phyloP scores from a whole-genome alignment of 2,113 vertebrate genomes.

The Gymnorhina tibicen region DNA sequence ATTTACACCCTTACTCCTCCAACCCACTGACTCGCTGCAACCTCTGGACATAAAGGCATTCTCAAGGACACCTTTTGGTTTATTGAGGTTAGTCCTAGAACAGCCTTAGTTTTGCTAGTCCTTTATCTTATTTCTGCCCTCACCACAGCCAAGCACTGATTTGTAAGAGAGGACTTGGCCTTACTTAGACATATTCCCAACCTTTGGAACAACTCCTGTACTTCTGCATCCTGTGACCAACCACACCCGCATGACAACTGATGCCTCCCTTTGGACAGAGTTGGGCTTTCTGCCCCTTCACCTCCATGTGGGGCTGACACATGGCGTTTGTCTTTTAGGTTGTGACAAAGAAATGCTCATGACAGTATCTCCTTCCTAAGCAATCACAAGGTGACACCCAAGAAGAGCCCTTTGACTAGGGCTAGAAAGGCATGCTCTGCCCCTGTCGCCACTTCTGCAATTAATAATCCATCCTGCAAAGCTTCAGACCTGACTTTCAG shows the following conservation, averaged over 20 bases:
- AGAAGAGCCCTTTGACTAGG: not conserved
- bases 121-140: not conserved
- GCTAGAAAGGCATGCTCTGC: not conserved
- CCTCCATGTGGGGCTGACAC: not conserved
- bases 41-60: not conserved
- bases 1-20: not conserved
- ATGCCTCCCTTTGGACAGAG: not conserved
- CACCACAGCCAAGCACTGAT: not conserved
- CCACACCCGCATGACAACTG: accelerated
- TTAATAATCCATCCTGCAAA: not conserved
- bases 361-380: not conserved
- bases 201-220: not conserved
- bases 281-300: not conserved
- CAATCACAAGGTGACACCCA: not conserved
- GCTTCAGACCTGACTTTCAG: not conserved
- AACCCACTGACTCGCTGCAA: not conserved
- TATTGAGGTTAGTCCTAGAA: not conserved
- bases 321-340: accelerated
- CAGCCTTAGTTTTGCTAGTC: not conserved
- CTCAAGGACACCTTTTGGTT: not conserved
- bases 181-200: not conserved
- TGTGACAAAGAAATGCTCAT: not conserved
- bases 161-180: not conserved
- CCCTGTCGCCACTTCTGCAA: not conserved
- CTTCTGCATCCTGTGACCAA: not conserved